Evolutionary conservation across 2,888 invertebrate genomes (phyloP).

Genomic region (Elgonia sp.): DNA sequence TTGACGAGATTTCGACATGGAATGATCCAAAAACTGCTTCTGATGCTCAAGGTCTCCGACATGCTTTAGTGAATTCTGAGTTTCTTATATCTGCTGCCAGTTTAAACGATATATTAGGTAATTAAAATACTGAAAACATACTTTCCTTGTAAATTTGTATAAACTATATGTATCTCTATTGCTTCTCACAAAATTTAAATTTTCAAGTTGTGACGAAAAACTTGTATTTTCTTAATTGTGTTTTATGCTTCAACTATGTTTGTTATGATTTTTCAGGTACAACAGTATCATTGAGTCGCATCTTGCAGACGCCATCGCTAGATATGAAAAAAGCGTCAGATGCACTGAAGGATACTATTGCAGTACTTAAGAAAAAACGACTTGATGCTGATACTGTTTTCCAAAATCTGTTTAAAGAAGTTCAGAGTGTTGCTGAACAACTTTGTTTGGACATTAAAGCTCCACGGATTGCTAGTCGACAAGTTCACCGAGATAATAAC

Average conservation of each 20-base stretch:
- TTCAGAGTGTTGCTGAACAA: conserved; percentile 76
- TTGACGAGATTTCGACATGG: conserved; percentile 75
- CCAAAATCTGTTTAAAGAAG: conserved; percentile 78
- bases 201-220: too few species aligned
- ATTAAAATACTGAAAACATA: background rate
- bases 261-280: conserved; percentile 30
- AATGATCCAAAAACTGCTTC: conserved; percentile 76
- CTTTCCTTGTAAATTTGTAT: background rate
- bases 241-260: too few species aligned
- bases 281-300: conserved; percentile 59
- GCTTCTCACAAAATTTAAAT: too few species aligned
- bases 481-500: conserved; percentile 33
- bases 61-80: conserved; percentile 63
- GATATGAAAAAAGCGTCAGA: conserved; percentile 80
- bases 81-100: conserved; percentile 78
- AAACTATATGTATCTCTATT: too few species aligned
- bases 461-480: conserved; percentile 5
- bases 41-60: conserved; percentile 75
- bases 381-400: conserved; percentile 77
- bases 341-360: conserved; percentile 77
- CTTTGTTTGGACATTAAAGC: background rate
- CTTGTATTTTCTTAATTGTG: too few species aligned
- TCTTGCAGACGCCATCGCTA: conserved; percentile 71
- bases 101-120: conserved; percentile 59
- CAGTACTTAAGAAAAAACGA: conserved; percentile 77